phyloP scores from a whole-genome alignment of 2,797 vertebrate genomes.

The Gymnothorax javanicus region DNA sequence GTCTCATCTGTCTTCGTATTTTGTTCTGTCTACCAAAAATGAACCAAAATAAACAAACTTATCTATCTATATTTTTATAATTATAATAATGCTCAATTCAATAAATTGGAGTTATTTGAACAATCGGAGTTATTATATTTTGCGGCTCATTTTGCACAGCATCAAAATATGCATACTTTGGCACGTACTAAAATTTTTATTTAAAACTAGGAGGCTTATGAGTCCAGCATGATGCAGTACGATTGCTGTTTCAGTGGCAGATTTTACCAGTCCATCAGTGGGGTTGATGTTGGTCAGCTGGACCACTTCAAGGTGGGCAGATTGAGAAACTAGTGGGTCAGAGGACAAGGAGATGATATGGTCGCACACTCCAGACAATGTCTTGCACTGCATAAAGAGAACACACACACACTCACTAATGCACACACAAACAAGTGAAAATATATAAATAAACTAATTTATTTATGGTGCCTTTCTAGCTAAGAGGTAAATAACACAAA shows the following conservation, averaged over 20 bases:
- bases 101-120: not conserved
- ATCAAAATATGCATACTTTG: not conserved
- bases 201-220: not conserved
- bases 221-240: not conserved
- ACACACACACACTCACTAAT: not conserved
- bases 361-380: constrained; percentile 93
- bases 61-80: no score
- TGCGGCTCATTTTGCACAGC: not conserved
- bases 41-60: no score
- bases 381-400: constrained; percentile 87
- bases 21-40: no score
- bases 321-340: constrained; percentile 97
- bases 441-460: not conserved
- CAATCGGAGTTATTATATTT: not conserved
- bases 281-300: constrained; percentile 97
- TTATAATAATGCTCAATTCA: no score
- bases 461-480: not conserved
- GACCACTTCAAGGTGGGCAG: constrained; percentile 97
- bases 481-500: not conserved
- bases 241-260: not conserved
- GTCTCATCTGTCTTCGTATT: no score
- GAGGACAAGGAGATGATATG: constrained; percentile 98
- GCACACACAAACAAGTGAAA: not conserved
- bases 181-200: not conserved
- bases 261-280: constrained; percentile 96